Conservation (phyloP, 2,113 vertebrate species). For the Chamaetylas fuelleborni region DNA sequence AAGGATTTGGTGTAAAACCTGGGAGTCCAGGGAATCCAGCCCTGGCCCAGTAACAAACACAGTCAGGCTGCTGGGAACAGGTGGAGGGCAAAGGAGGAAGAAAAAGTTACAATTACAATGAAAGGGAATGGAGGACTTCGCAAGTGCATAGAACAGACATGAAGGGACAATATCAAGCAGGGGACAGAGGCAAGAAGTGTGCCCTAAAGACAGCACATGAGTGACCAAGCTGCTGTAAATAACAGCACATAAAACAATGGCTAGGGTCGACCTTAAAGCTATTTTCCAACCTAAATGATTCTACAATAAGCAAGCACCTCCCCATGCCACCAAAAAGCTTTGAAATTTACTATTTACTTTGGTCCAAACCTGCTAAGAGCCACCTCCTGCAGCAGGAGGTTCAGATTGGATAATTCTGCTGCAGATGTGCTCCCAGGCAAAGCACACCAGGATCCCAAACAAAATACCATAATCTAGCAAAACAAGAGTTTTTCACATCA, state of each 20-base stretch:
- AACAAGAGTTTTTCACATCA: conserved; percentile 40
- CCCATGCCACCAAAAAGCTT: background rate
- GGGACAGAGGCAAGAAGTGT: background rate
- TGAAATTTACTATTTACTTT: background rate
- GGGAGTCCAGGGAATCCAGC: background rate
- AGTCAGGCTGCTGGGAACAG: background rate
- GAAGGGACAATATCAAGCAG: background rate
- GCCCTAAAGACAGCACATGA: background rate
- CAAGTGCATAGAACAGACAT: background rate
- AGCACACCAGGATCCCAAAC: conserved; percentile 55
- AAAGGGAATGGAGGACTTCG: background rate
- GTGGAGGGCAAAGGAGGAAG: background rate
- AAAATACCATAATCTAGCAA: conserved; percentile 50
- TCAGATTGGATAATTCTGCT: background rate
- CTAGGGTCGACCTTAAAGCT: background rate
- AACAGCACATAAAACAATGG: background rate
- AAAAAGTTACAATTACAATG: background rate
- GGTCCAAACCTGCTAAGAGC: background rate
- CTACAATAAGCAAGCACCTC: background rate
- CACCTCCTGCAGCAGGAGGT: background rate
- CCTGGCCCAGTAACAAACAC: background rate
- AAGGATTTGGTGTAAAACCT: background rate
- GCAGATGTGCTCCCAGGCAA: background rate
- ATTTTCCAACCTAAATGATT: background rate
- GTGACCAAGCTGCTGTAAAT: background rate